Base-by-base conservation (phyloP, 2,888 invertebrate genomes). In the Bembecia ichneumoniformis region DNA sequence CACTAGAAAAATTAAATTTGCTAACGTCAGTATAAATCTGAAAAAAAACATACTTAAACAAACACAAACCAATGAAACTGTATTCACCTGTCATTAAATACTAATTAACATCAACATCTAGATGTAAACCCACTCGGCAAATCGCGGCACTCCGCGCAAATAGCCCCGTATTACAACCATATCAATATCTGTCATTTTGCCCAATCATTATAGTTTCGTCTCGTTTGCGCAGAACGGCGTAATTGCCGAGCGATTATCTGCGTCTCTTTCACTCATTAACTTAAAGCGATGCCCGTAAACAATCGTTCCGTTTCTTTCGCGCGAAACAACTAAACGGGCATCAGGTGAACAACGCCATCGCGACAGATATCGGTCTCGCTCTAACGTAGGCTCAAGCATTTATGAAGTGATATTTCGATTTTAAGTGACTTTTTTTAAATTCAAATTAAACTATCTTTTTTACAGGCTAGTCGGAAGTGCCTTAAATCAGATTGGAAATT, bases 201-300 rank as follows among this genome's bases (percentile, higher is more conserved):
- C 73, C 75, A 77, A 82, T 82, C 80, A 78, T 79, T 73, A 77
- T 80, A 78, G 73, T 70, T 74, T 75, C 74, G 78, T 84, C 83
- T 80, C 84, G 79, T 81, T 86, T 82, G 75, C 81, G 73, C 82
- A 66, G 71, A 72, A 68, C 70, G 64, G 64, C 68, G 73, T 84
- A 87, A 86, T 86, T 86, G 80, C 77, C 52, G 49, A 59, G 65
- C 69, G 67, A 74, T 79, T 79, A 77, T 70, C 64, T 73, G 70
- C 82, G 69, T 87, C 86, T 82, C 84, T 73, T 64, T 86, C 82
- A 77, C 86, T 82, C 79, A 82, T 82, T 83, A 83, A 81, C 78
- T 71, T 75, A 58, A 62, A 63, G 65, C 68, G 60, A 66, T 66
- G 65, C 63, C 64, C 62, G 69, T 68, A 72, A 72, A 67, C 56